Percentiles rank a stretch among this genome's conserved stretches.
Conservation (phyloP, 2,888 invertebrate species). For the Dichetophora obliterata region DNA sequence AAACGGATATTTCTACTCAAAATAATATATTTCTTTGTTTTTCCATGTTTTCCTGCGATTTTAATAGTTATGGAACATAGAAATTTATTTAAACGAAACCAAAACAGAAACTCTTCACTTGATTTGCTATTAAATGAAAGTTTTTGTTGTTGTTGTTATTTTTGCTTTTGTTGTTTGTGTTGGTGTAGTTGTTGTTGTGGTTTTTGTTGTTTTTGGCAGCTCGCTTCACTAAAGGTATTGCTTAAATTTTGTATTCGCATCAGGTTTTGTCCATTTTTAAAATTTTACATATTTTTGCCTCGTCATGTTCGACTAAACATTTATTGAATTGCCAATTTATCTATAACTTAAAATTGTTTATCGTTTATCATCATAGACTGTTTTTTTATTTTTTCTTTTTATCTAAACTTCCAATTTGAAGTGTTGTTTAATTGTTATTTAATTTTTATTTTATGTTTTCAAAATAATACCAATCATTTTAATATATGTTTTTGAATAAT, state of each 20-base stretch:
- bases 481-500: too few species aligned
- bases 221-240: neutral
- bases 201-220: neutral
- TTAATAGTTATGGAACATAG: neutral
- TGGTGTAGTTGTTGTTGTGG: too few species aligned
- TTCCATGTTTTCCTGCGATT: neutral
- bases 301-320: neutral
- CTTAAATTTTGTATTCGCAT: neutral
- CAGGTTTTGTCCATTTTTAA: neutral
- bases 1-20: slow-evolving; percentile 45
- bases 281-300: slow-evolving; percentile 1
- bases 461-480: too few species aligned
- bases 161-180: neutral
- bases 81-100: too few species aligned
- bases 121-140: slow-evolving; percentile 7
- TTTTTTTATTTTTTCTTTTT: too few species aligned
- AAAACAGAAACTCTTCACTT: neutral
- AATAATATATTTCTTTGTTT: too few species aligned
- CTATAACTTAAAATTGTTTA: neutral
- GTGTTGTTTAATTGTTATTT: too few species aligned
- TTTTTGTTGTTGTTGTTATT: neutral
- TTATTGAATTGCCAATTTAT: neutral
- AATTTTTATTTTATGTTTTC: too few species aligned
- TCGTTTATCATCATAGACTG: too few species aligned
- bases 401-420: too few species aligned